Conservation (phyloP, 2,797 vertebrate genomes). For the Tarsius wallacei region DNA sequence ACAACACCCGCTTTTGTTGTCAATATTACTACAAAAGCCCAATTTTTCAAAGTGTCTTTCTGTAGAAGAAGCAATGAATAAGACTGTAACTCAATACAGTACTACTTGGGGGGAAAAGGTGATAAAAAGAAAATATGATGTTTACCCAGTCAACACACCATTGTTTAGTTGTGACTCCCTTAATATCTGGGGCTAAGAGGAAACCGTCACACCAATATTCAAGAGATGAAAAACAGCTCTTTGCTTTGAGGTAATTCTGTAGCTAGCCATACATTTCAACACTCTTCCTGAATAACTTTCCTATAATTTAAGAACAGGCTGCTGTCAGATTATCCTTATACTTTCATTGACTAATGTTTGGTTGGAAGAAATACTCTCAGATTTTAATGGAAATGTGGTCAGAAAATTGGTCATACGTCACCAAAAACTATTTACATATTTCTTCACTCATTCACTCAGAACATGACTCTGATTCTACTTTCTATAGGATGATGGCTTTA, state of each 20-base stretch:
- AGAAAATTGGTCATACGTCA: not conserved
- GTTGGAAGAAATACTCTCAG: not conserved
- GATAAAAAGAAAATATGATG: conserved; percentile 75
- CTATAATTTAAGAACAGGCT: not conserved
- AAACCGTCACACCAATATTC: conserved; percentile 27
- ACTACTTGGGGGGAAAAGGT: conserved; percentile 46
- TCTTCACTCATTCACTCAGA: not conserved
- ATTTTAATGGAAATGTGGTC: conserved; percentile 5
- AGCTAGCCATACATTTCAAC: not conserved
- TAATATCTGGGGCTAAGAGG: conserved; percentile 49
- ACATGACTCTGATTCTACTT: not conserved
- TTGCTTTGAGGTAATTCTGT: conserved; percentile 29
- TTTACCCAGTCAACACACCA: conserved; percentile 56
- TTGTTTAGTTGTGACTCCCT: conserved; percentile 26
- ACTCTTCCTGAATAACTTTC: not conserved
- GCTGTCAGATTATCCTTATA: not conserved
- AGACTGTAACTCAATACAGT: conserved; percentile 74
- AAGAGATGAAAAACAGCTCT: conserved; percentile 61
- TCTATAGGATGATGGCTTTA: not conserved
- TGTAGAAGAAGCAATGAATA: conserved; percentile 68
- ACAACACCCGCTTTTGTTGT: conserved; percentile 81
- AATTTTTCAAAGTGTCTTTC: conserved; percentile 75
- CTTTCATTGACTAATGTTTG: not conserved
- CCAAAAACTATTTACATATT: not conserved
- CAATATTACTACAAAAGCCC: conserved; percentile 65